Base-by-base conservation (phyloP, 2,888 invertebrate species). In the Perdita meconis region DNA sequence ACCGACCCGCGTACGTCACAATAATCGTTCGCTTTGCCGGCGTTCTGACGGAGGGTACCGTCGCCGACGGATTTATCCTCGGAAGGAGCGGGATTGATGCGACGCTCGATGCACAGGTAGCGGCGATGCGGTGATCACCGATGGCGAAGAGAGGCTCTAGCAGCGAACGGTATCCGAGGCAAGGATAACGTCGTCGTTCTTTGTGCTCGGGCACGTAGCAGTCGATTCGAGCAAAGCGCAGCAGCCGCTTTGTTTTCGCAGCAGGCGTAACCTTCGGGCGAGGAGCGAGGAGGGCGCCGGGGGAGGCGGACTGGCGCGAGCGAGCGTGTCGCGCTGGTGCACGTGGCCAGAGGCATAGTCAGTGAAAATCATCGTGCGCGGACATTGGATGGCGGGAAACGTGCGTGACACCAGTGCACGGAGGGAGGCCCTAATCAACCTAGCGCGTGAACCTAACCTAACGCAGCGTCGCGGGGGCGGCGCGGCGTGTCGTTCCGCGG, bases 321-420 rank as follows among this genome's bases (percentile, higher is more conserved):
- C 51, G 67, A 73, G 72, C 78, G 72, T 66, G 73, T 60, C 72
- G 78, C 71, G 60, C 38, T 40, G 57, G 75, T 78, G 80, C 81
- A 81, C 81, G 81, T 83, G 81, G 83, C 71, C 70, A 61, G 53
- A 63, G 80, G 76, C 75, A 78, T 71, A 82, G 83, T 87, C 84
- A 84, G 86, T 87, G 86, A 83, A 85, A 85, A 85, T 85, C 85
- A 85, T 85, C 85, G 82, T 82, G 85, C 85, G 85, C 85, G 85
- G 78, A 78, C 83, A 83, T 78, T 83, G 83, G 83, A 57, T 85
- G 85, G 86, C 82, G 86, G 86, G 84, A 83, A 78, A 78, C 83
- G 82, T 83, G 84, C 84, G 86, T 86, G 86, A 79, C 80, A 78
- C 67, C 72, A 65, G 57, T 51, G 67, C 72, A 65, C 80, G 82